Base-by-base conservation (phyloP, 92 coral and sea anemone genomes). In the Paragorgia papillata region DNA sequence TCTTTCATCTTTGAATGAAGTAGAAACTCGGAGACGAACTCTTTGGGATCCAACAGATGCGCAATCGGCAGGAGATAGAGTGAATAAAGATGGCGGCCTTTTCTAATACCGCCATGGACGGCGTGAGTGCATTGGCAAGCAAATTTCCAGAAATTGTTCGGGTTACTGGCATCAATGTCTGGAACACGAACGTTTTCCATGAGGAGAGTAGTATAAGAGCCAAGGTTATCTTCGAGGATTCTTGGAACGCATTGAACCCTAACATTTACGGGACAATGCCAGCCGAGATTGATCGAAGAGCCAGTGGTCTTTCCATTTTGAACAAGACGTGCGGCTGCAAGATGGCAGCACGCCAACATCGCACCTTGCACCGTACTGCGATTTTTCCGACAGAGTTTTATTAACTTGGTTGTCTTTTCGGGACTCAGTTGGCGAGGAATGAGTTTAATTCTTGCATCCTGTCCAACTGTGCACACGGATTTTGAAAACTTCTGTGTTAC, bases 211-310 rank as follows among this genome's bases (percentile, higher is more conserved):
- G 73, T 43, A 43, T 66, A 66, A 13, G 30, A 21, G 20, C 73
- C 73, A 29, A 66, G 40, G 12, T 66, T 48, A n/a, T 43, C 73
- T 1, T 66, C 33, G 25, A 9, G 34, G 24, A 39, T 20, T 46
- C 35, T 43, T 39, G 73, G 56, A 25, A 9, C 32, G 39, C 68
- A 62, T 26, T 66, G 73, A 35, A 3, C 53, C 27, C 73, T 39
- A 8, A 66, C 53, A 66, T 66, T 66, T n/a, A 66, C 73, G 19
- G 73, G 73, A 43, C 73, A 66, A 66, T 39, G 21, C 73, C 73
- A 66, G 27, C 34, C 20, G 40, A 66, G 29, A 17, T 17, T 22
- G 21, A 51, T 43, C 44, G n/a, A 9, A 31, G 12, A 37, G 7
- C n/a, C 20, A 3, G n/a, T n/a, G n/a, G 49, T 13, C 20, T 43